A percentile compares a stretch with the other conserved stretches of the same genome.
phyloP scores from a whole-genome alignment of 2,888 invertebrate genomes.

The Blera fallax region DNA sequence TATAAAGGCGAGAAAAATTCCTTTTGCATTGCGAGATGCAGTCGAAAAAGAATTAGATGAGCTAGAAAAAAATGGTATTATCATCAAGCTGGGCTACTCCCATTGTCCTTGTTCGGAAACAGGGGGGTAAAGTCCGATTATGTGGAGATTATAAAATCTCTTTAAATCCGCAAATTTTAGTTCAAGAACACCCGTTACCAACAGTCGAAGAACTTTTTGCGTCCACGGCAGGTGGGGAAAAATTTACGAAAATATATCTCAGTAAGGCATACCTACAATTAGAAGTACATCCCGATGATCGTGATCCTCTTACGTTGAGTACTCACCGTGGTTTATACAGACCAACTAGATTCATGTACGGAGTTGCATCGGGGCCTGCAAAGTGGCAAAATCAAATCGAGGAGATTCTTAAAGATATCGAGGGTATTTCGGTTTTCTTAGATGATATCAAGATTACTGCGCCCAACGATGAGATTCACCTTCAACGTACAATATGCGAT shows the following conservation, averaged over 20 bases:
- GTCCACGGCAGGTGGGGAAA: too few species aligned
- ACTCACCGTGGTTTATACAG: conserved; percentile 77
- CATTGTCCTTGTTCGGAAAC: conserved; percentile 75
- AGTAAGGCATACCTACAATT: conserved; percentile 77
- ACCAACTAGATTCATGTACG: conserved; percentile 76
- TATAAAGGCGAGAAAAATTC: neutral
- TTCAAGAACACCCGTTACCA: neutral
- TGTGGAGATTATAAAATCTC: conserved; percentile 73
- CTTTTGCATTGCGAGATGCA: conserved; percentile 24
- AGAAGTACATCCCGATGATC: conserved; percentile 74
- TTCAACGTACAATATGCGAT: conserved; percentile 73
- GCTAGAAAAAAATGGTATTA: conserved; percentile 27
- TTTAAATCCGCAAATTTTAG: conserved; percentile 69
- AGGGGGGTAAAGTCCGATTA: conserved; percentile 70
- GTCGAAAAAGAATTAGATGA: conserved; percentile 63
- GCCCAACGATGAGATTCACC: conserved; percentile 70
- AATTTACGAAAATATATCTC: conserved; percentile 73
- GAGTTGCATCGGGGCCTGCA: conserved; percentile 76
- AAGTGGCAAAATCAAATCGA: conserved; percentile 75
- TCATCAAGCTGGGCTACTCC: neutral
- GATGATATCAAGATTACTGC: conserved; percentile 75
- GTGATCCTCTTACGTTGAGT: conserved; percentile 75
- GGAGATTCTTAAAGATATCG: conserved; percentile 74
- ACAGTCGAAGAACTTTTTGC: too few species aligned
- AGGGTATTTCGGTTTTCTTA: conserved; percentile 74